A percentile compares a stretch with the other conserved stretches of the same genome.
These are phyloP conservation scores for Coturnix japonica DNA, from an alignment of 2,113 vertebrate species.

Conservation along the genomic window DNA sequence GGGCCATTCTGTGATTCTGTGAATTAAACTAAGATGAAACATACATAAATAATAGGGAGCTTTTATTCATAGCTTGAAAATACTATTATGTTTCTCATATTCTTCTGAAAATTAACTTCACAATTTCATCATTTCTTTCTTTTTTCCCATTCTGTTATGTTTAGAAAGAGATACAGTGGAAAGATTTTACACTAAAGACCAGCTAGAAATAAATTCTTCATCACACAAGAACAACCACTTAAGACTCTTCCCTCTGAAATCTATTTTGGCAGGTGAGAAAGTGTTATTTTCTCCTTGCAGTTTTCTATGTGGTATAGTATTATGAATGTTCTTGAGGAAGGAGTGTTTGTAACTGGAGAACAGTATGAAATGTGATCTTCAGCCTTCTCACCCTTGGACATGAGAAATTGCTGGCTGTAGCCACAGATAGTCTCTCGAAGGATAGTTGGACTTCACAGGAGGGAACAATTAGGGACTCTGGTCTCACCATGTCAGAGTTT, in stretches of 20 bases:
- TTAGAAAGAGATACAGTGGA: background rate
- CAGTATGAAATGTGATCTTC: background rate
- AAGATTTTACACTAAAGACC: background rate
- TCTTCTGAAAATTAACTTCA: background rate
- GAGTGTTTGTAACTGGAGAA: background rate
- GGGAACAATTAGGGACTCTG: background rate
- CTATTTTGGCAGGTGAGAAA: background rate
- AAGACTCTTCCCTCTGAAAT: background rate
- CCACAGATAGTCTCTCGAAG: background rate
- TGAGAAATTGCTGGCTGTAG: background rate
- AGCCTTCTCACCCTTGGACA: background rate
- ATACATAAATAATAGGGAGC: background rate
- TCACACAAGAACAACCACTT: background rate
- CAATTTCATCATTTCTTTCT: background rate
- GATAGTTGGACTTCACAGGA: background rate
- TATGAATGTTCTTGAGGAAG: background rate
- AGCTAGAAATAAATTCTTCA: background rate
- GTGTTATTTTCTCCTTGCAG: background rate
- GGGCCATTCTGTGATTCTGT: too few relatives aligned
- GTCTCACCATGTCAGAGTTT: rapidly evolving
- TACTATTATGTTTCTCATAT: background rate
- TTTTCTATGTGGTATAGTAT: background rate
- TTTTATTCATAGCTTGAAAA: background rate
- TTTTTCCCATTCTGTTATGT: background rate
- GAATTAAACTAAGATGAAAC: background rate